Evolutionary conservation across 1,140 invertebrate genomes (phyloP), one percentile per base, ranked within the genome.

Genomic region (Samia ricini): DNA sequence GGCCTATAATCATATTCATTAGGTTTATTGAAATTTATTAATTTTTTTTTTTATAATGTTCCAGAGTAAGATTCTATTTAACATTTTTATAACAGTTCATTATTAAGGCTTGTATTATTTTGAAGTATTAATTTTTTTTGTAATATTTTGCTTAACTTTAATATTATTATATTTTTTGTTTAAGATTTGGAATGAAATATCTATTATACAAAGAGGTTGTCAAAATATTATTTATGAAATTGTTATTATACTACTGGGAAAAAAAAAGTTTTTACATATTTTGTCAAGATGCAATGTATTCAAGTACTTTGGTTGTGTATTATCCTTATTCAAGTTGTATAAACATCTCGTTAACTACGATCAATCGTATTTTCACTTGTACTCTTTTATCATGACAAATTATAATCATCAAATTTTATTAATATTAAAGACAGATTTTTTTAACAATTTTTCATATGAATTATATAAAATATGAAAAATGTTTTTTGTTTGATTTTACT

Each of bases 361-460:
- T 5, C 10, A 42, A 61, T 66, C 71, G 10, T 64, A 59, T 71
- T 83, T 79, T 74, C 72, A 71, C 60, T 80, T 80, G 79, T 81
- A 74, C 72, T 15, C 60, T 71, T 69, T 74, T 66, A 63, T 76
- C 77, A 74, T 84, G 74, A 79, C 69, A 79, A 64, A 71, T 81
- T 57, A 69, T 76, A 72, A 74, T 82, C 74, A 83, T 76, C 71
- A 76, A 63, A n/a, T n/a, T 62, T 77, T 80, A 79, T 78, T 78
- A 77, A 76, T 78, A 74, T 76, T 85, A 83, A 89, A 89, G 83
- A 88, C 85, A 88, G 54, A n/a, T 81, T 82, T 83, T 83, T 81
- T 81, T 79, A 77, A 82, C 81, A 81, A 80, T 81, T 86, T 86
- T 85, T 87, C 79, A 83, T 82, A 81, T 73, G 74, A 83, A 89